Conservation (phyloP, 2,797 vertebrate genomes). For the Bufotes viridis region DNA sequence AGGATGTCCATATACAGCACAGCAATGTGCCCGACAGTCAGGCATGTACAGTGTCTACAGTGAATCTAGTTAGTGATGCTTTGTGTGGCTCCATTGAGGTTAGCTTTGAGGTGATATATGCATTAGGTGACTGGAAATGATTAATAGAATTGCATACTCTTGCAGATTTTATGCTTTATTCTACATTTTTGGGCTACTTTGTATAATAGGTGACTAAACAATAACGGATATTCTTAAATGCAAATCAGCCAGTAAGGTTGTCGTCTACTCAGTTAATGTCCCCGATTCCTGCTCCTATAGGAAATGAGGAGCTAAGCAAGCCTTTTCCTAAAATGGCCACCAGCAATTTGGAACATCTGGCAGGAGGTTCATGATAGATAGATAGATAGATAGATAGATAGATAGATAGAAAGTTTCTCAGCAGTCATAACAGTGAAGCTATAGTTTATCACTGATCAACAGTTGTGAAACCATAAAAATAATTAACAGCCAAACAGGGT, state of each 20-base stretch:
- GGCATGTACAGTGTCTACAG: not conserved
- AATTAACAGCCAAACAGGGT: no score
- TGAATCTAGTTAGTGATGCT: not conserved
- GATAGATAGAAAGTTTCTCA: no score
- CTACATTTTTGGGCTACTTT: not conserved
- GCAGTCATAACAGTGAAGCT: no score
- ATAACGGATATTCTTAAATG: not conserved
- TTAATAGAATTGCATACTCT: not conserved
- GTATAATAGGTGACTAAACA: not conserved
- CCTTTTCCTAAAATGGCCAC: no score
- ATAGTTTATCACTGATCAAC: no score
- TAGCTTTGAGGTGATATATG: not conserved
- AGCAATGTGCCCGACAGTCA: not conserved
- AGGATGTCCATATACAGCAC: not conserved
- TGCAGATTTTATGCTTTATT: not conserved
- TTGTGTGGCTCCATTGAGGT: not conserved
- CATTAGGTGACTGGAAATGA: not conserved
- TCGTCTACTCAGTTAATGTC: not conserved
- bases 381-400: no score
- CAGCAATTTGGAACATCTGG: no score
- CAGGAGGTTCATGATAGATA: no score
- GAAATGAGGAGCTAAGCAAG: no score
- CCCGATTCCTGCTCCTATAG: no score
- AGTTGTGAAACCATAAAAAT: no score
- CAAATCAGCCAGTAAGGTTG: not conserved